Percentiles rank a stretch among this genome's conserved stretches.
Evolutionary conservation across 1,140 invertebrate species (phyloP).

Genomic region (Drosophila hydei): DNA sequence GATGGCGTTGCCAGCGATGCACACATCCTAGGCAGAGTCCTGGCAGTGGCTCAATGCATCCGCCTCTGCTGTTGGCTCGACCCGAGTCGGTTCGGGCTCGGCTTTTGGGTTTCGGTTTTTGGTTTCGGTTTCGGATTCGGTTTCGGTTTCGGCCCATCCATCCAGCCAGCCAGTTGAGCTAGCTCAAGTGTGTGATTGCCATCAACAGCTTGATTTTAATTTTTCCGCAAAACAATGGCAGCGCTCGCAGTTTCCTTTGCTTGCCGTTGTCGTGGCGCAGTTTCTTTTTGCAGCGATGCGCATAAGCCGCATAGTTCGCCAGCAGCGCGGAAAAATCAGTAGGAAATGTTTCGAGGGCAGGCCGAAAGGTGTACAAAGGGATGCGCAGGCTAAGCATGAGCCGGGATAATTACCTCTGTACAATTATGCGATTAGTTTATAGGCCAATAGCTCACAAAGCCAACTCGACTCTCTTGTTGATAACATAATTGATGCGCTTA

Average conservation of each 20-base stretch:
- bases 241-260: slow-evolving; percentile 46
- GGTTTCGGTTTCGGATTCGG: background rate
- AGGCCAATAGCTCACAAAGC: slow-evolving; percentile 74
- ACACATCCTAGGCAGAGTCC: slow-evolving; percentile 59
- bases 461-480: slow-evolving; percentile 10
- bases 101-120: background rate
- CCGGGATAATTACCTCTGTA: slow-evolving; percentile 75
- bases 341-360: slow-evolving; percentile 34
- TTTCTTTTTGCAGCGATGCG: slow-evolving; percentile 67
- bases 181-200: slow-evolving; percentile 75
- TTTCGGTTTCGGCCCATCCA: no score
- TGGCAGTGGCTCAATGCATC: slow-evolving; percentile 1
- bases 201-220: slow-evolving; percentile 82
- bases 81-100: background rate
- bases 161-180: no score
- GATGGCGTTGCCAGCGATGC: slow-evolving; percentile 62
- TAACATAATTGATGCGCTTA: slow-evolving; percentile 61
- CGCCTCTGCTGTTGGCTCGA: background rate
- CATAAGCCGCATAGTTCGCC: slow-evolving; percentile 76
- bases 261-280: slow-evolving; percentile 10
- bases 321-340: slow-evolving; percentile 76
- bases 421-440: slow-evolving; percentile 82
- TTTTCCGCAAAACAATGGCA: slow-evolving; percentile 57
- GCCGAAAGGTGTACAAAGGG: slow-evolving; percentile 34
- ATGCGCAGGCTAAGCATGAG: slow-evolving; percentile 24